Base-by-base conservation (phyloP, 2,888 invertebrate species). In the Artemia sp. region DNA sequence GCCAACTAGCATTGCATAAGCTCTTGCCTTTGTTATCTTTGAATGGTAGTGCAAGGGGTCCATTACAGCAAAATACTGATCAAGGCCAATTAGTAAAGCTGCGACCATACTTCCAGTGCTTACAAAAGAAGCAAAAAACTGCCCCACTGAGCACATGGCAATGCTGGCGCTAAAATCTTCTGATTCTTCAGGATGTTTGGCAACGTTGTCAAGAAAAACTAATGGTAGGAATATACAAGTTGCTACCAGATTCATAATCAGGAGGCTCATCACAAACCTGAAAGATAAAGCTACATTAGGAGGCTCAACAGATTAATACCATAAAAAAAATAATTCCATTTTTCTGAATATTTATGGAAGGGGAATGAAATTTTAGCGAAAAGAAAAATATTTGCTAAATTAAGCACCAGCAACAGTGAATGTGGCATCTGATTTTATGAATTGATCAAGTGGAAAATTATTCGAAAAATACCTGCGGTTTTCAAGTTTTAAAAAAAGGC, bases 241-340 rank as follows among this genome's bases (percentile, higher is more conserved):
- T 67, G 79, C 77, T 51, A 79, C 74, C 67, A 79, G 75, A 74
- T 81, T 81, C 67, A 79, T 78, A n/a, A 78, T 75, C 67, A 80
- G 76, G 73, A 84, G 76, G 75, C 83, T 87, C 76, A 87, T 84
- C 77, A 85, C 85, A 78, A 85, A 85, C 79, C 85, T 85, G 82
- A 12, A 83, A 83, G 79, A 80, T 75, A 74, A 38, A 38, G 6
- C 3, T 38, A 38, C 3, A 38, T 38, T 38, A 38, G 38, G 4
- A 38, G 38, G 38, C 38, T 38, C 38, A 38, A 38, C 6, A 38
- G 38, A 38, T 38, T 38, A 38, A 38, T 2, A 2, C 6, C 1
- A 6, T 38, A 38, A 38, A 38, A 38, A 38, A 38, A 38, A 3
- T 38, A 38, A 38, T 38, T 38, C 38, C 38, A 6, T 38, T 38